Conservation (phyloP, 2,113 vertebrate species). For the Neolamprologus caudopunctatus region DNA sequence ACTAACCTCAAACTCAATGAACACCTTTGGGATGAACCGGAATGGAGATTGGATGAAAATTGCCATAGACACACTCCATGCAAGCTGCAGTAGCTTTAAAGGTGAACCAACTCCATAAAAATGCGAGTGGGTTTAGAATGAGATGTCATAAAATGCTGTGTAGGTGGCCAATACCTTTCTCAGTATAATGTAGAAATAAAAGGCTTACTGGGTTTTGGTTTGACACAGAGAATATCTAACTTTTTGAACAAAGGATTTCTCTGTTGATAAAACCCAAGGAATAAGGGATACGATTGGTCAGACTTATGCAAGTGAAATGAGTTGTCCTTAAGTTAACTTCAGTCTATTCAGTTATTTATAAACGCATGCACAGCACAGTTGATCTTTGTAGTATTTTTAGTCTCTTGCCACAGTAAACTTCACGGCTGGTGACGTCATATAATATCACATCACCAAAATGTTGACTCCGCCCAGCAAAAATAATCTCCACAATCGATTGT, state of each 20-base stretch:
- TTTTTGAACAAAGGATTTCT: not conserved
- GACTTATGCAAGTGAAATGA: not conserved
- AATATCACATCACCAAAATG: not conserved
- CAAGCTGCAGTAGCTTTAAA: not conserved
- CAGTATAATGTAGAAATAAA: not conserved
- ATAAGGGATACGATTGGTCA: not conserved
- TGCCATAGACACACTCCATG: not conserved
- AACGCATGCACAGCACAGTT: not conserved
- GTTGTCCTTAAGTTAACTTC: not conserved
- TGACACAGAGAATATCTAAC: not conserved
- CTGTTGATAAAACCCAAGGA: not conserved
- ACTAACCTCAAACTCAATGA: not conserved
- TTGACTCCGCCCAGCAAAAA: not conserved
- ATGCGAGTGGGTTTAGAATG: not conserved
- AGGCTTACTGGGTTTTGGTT: not conserved
- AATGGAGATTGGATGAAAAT: not conserved
- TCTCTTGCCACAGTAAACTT: not conserved
- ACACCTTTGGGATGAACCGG: not conserved
- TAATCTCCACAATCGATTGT: conserved; percentile 1
- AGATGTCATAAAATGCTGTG: not conserved
- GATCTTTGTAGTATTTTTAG: not conserved
- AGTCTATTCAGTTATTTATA: not conserved
- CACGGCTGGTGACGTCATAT: not conserved
- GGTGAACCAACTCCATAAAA: not conserved
- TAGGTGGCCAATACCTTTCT: not conserved